Conservation (phyloP, 23 tunicate genomes). For the Halocynthia aurantium region DNA sequence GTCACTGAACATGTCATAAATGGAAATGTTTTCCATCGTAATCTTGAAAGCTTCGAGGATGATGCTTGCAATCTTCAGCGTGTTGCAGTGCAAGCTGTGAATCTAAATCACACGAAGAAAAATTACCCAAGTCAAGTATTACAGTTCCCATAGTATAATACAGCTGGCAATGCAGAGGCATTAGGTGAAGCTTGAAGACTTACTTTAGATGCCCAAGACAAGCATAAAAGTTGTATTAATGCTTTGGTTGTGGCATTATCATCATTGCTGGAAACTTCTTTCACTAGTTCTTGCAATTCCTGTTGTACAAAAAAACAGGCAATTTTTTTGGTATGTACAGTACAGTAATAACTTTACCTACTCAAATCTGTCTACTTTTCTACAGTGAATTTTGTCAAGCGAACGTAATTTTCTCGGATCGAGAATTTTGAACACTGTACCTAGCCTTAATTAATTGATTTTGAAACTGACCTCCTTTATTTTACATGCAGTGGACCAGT, state of each 20-base stretch:
- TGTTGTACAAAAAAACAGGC: not conserved
- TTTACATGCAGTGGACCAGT: conserved; percentile 16
- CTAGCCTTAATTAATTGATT: not conserved
- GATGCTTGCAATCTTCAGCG: not conserved
- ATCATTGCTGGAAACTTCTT: not conserved
- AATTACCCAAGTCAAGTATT: not conserved
- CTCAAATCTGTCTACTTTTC: no score
- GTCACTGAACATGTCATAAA: not conserved
- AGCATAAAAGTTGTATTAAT: conserved; percentile 9
- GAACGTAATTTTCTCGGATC: no score
- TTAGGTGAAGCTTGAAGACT: not conserved
- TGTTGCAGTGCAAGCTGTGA: conserved; percentile 8
- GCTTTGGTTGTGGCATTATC: not conserved
- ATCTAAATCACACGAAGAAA: not conserved
- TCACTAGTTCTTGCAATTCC: not conserved
- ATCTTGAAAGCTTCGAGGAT: conserved; percentile 2
- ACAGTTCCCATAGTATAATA: not conserved
- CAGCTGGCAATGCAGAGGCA: no score
- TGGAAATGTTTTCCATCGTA: not conserved
- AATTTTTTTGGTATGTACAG: no score
- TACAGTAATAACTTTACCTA: no score
- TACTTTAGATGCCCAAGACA: conserved; percentile 13
- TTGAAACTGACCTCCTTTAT: conserved; percentile 2
- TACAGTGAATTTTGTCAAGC: no score
- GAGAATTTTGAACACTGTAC: no score